phyloP scores from a whole-genome alignment of 2,888 invertebrate genomes.

The Catocala sponsa region DNA sequence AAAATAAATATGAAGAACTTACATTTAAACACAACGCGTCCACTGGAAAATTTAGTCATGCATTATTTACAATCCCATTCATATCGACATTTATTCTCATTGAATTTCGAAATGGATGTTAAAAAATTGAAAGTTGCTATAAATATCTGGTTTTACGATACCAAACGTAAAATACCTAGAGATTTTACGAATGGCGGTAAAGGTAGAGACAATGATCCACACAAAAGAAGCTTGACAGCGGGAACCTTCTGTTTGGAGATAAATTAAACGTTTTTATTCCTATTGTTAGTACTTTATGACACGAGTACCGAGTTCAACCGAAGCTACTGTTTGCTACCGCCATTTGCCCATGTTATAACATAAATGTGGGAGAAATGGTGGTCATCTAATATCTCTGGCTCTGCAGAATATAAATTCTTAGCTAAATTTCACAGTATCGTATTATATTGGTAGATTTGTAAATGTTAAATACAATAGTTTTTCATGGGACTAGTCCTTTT shows the following conservation, averaged over 20 bases:
- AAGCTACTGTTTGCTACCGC: conserved; percentile 30
- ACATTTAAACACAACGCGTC: conserved; percentile 8
- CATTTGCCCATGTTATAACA: background rate
- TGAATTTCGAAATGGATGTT: conserved; percentile 37
- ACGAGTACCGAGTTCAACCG: conserved; percentile 41
- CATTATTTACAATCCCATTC: conserved; percentile 37
- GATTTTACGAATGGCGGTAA: conserved; percentile 48
- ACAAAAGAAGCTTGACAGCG: conserved; percentile 53
- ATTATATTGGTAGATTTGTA: too few relatives aligned
- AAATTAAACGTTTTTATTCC: conserved; percentile 67
- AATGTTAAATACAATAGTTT: too few relatives aligned
- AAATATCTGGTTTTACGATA: conserved; percentile 57
- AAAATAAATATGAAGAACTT: background rate
- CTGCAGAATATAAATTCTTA: too few relatives aligned
- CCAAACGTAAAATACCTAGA: conserved; percentile 49
- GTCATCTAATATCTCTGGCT: too few relatives aligned
- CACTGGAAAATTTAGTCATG: conserved; percentile 21
- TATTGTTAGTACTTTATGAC: conserved; percentile 66
- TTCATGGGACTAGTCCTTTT: too few relatives aligned
- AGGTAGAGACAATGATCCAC: conserved; percentile 47
- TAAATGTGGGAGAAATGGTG: background rate
- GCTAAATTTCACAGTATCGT: too few relatives aligned
- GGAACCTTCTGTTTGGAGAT: conserved; percentile 53
- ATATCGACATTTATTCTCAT: conserved; percentile 41
- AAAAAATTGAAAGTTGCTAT: conserved; percentile 54